phyloP scores from a whole-genome alignment of 1,140 invertebrate species.

The Drosophila biarmipes region DNA sequence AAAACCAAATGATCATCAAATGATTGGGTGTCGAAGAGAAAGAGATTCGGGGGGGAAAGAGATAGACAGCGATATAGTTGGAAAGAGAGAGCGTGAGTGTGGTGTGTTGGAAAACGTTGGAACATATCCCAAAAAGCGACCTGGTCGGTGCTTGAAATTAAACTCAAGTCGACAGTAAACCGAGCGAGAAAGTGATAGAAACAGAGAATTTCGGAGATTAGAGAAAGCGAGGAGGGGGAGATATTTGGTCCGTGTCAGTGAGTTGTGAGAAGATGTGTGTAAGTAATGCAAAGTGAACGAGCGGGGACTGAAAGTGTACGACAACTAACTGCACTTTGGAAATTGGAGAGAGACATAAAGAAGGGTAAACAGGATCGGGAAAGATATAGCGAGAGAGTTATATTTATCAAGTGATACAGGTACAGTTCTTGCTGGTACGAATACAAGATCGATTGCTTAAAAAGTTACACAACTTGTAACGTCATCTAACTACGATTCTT shows the following conservation, averaged over 20 bases:
- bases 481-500: constrained; percentile 48
- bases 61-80: constrained; percentile 7
- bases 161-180: constrained; percentile 10
- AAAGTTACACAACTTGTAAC: constrained; percentile 51
- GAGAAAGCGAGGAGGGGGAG: constrained; percentile 8
- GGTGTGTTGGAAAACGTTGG: constrained; percentile 17
- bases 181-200: constrained; percentile 19
- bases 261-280: constrained; percentile 1
- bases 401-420: constrained; percentile 41
- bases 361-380: constrained; percentile 10
- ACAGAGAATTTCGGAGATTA: constrained; percentile 8
- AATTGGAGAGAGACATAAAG: constrained; percentile 23
- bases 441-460: constrained; percentile 52
- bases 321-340: constrained; percentile 42
- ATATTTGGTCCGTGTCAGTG: constrained; percentile 8
- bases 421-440: constrained; percentile 42
- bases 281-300: constrained; percentile 48
- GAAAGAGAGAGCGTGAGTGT: constrained; percentile 9
- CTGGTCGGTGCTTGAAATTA: constrained; percentile 15
- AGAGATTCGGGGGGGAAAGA: constrained; percentile 2
- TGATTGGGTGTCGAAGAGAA: constrained; percentile 14
- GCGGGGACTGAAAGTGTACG: constrained; percentile 53
- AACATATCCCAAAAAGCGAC: constrained; percentile 7
- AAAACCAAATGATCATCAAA: constrained; percentile 38
- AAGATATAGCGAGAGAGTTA: constrained; percentile 16